Evolutionary conservation across 2,888 invertebrate species (phyloP).

Genomic region (Trissolcus japonicus): DNA sequence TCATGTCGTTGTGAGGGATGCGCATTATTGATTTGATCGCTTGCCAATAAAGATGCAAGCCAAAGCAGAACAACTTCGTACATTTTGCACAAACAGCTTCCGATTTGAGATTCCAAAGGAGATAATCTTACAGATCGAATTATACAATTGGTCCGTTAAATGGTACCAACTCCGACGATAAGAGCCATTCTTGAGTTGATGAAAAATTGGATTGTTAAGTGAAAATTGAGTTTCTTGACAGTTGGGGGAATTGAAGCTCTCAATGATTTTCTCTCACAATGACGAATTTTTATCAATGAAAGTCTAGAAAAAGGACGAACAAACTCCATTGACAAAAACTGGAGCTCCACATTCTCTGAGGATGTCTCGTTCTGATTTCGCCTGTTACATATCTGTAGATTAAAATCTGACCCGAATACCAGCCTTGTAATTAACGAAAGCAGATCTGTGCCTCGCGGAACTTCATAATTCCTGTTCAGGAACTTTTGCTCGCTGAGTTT

Average conservation of each 20-base stretch:
- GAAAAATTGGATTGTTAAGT: too few species aligned
- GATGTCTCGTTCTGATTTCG: conserved; percentile 63
- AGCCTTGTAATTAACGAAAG: conserved; percentile 39
- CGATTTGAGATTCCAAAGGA: too few species aligned
- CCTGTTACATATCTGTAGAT: conserved; percentile 10
- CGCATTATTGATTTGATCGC: too few species aligned
- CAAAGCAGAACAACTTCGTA: too few species aligned
- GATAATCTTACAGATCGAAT: too few species aligned
- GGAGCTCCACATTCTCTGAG: conserved; percentile 24
- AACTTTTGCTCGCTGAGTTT: not conserved
- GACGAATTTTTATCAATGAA: not conserved
- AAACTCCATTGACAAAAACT: conserved; percentile 22
- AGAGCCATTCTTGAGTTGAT: too few species aligned
- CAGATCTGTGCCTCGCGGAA: not conserved
- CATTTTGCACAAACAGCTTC: too few species aligned
- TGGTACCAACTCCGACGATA: too few species aligned
- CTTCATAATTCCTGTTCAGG: not conserved
- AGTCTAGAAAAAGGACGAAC: not conserved
- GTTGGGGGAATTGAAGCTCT: not conserved
- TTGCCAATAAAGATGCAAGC: too few species aligned
- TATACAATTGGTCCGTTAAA: too few species aligned
- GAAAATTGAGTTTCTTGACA: too few species aligned
- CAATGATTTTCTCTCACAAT: not conserved
- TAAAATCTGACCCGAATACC: conserved; percentile 42
- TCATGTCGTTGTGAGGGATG: too few species aligned